Evolutionary conservation across 2,113 vertebrate genomes (phyloP).

Genomic region (Perognathus longimembris): DNA sequence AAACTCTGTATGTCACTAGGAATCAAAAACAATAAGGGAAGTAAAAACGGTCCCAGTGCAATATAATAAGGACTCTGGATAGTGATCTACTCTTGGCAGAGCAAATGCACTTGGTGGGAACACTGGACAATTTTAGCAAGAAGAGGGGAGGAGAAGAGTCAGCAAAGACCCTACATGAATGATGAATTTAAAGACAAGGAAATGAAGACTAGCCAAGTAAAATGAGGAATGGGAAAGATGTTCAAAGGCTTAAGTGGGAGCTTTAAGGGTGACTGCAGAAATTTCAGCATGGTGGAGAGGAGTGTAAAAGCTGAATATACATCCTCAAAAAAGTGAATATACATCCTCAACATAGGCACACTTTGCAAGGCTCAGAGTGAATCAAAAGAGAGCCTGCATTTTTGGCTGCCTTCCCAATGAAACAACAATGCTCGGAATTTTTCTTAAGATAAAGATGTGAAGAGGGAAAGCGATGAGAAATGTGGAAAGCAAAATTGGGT

Average conservation of each 20-base stretch:
- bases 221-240: background rate
- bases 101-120: background rate
- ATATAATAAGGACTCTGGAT: background rate
- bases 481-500: background rate
- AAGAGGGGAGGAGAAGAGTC: background rate
- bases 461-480: background rate
- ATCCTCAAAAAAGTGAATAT: background rate
- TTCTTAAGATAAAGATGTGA: constrained; percentile 20
- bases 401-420: background rate
- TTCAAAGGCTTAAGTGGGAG: background rate
- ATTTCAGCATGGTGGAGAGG: background rate
- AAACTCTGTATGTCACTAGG: background rate
- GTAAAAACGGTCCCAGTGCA: background rate
- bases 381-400: background rate
- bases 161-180: background rate
- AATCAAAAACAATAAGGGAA: background rate
- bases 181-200: background rate
- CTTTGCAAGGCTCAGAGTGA: background rate
- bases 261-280: background rate
- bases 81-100: background rate
- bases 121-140: background rate
- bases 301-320: background rate
- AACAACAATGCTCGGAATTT: constrained; percentile 53
- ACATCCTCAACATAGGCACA: background rate
- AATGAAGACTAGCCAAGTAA: background rate